Percentiles rank a stretch among this genome's conserved stretches.
These are phyloP conservation scores for Apis florea DNA, from an alignment of 1,140 invertebrate species.

Conservation along the genomic window DNA sequence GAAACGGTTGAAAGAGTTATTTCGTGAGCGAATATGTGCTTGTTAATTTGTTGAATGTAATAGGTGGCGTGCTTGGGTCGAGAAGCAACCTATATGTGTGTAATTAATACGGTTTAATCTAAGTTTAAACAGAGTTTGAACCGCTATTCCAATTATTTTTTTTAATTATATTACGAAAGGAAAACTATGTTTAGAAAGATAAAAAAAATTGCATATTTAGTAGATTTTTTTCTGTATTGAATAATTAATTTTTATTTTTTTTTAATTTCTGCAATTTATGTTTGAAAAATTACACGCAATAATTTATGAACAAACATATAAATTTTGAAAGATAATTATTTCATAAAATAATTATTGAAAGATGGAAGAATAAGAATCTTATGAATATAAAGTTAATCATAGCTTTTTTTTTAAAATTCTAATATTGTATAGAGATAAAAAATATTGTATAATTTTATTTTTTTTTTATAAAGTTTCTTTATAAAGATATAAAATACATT, in stretches of 20 bases:
- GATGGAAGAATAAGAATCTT: neutral
- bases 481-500: neutral
- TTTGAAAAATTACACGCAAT: neutral
- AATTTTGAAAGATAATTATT: neutral
- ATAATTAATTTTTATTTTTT: too few species aligned
- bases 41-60: neutral
- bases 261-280: neutral
- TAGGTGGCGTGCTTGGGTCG: neutral
- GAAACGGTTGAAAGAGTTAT: neutral
- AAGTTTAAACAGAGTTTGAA: neutral
- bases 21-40: neutral
- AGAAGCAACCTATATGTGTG: neutral
- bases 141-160: neutral
- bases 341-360: neutral
- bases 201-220: neutral
- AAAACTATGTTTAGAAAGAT: neutral
- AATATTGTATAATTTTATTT: too few species aligned
- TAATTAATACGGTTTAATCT: neutral
- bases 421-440: too few species aligned
- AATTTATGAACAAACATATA: neutral
- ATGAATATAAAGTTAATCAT: neutral
- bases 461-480: neutral
- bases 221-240: neutral
- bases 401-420: too few species aligned
- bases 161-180: neutral